These are phyloP conservation scores for Opisthocomus hoazin DNA, from an alignment of 2,113 vertebrate genomes.

Conservation along the genomic window DNA sequence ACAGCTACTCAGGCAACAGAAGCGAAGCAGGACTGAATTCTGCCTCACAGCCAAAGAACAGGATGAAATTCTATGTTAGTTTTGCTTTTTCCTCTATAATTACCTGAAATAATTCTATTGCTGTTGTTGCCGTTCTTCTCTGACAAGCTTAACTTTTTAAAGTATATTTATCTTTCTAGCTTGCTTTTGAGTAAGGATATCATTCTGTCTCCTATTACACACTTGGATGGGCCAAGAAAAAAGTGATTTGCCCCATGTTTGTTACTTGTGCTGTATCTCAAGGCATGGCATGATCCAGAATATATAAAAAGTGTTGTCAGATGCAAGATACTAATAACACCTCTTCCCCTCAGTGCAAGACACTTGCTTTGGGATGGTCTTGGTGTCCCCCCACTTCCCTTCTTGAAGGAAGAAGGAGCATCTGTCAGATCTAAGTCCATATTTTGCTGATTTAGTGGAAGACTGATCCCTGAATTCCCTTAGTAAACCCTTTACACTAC, in stretches of 20 bases:
- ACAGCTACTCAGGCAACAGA: not conserved
- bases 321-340: not conserved
- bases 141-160: not conserved
- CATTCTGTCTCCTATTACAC: not conserved
- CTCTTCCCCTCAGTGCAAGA: not conserved
- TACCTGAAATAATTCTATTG: not conserved
- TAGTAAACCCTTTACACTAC: not conserved
- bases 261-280: not conserved
- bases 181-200: not conserved
- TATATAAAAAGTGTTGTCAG: not conserved
- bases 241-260: not conserved
- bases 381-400: not conserved
- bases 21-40: not conserved
- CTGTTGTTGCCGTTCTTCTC: not conserved
- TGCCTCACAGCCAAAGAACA: not conserved
- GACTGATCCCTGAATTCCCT: not conserved
- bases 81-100: not conserved
- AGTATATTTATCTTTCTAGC: not conserved
- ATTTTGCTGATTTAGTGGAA: not conserved
- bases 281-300: not conserved
- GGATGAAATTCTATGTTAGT: not conserved
- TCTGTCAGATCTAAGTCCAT: not conserved
- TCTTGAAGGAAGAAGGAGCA: not conserved
- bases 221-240: not conserved
- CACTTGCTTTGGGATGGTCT: not conserved